A percentile compares a stretch with the other conserved stretches of the same genome.
These are phyloP conservation scores for Grammomys dolichurus DNA, from an alignment of 2,113 vertebrate genomes.

Conservation along the genomic window DNA sequence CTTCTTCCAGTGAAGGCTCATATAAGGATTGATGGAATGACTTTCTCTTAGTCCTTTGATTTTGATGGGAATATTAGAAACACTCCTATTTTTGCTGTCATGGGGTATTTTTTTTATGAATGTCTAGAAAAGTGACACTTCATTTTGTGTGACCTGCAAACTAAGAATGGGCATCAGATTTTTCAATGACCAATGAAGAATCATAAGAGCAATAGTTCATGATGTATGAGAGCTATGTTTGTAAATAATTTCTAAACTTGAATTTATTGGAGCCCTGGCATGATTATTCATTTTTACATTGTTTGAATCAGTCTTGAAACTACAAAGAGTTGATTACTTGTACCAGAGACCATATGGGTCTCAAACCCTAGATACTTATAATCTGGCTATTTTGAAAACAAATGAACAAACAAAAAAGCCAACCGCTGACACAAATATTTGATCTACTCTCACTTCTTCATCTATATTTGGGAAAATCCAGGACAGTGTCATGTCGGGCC, in stretches of 20 bases:
- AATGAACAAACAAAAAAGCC: background rate
- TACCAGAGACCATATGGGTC: background rate
- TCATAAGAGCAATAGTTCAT: background rate
- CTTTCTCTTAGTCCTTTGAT: constrained; percentile 26
- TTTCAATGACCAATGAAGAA: constrained; percentile 7
- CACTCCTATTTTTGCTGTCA: constrained; percentile 12
- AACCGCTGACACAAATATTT: background rate
- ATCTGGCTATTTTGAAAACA: constrained; percentile 15
- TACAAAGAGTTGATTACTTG: background rate
- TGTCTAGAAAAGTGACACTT: background rate
- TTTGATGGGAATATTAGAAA: background rate
- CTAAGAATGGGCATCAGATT: background rate
- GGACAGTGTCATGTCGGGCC: background rate
- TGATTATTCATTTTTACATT: background rate
- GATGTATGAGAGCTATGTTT: background rate
- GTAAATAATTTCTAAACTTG: constrained; percentile 16
- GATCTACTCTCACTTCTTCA: constrained; percentile 17
- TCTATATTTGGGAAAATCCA: background rate
- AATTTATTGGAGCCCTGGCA: background rate
- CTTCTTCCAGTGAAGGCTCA: background rate
- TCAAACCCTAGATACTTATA: background rate
- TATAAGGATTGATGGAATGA: background rate
- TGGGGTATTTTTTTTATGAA: constrained; percentile 19
- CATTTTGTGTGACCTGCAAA: background rate
- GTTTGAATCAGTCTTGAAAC: background rate